Percentiles rank a stretch among this genome's conserved stretches.
Evolutionary conservation across 2,888 invertebrate genomes (phyloP).

Genomic region (Lochmaea capreae): DNA sequence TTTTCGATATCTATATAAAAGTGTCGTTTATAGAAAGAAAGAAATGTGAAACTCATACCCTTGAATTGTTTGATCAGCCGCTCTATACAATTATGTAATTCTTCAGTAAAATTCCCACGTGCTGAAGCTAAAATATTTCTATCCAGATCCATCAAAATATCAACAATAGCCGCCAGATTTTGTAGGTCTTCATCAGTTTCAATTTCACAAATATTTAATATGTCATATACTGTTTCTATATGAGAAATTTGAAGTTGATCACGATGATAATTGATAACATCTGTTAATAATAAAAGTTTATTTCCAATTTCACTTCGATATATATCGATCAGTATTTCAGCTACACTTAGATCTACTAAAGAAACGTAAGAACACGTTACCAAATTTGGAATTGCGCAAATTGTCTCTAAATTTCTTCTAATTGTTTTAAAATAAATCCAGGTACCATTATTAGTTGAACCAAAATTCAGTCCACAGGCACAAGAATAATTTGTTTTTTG

Average conservation of each 20-base stretch:
- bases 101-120: constrained; percentile 46
- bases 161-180: constrained; percentile 65
- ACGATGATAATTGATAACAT: constrained; percentile 1
- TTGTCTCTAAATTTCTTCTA: neutral
- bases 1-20: no score
- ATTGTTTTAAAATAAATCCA: constrained; percentile 16
- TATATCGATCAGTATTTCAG: constrained; percentile 23
- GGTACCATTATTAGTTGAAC: neutral
- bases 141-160: constrained; percentile 59
- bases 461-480: constrained; percentile 10
- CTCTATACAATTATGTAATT: constrained; percentile 44
- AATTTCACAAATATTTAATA: constrained; percentile 36
- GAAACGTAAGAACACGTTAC: constrained; percentile 11
- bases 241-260: constrained; percentile 32
- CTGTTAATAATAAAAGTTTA: neutral
- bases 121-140: constrained; percentile 46
- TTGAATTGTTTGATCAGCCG: constrained; percentile 16
- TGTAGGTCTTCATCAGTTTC: constrained; percentile 52
- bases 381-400: constrained; percentile 11
- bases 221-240: constrained; percentile 48
- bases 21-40: no score
- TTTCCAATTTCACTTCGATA: neutral
- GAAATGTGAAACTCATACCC: constrained; percentile 19
- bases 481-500: neutral
- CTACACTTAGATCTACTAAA: constrained; percentile 9